phyloP scores from a whole-genome alignment of 1,140 invertebrate species.

The Drosophila asahinai region DNA sequence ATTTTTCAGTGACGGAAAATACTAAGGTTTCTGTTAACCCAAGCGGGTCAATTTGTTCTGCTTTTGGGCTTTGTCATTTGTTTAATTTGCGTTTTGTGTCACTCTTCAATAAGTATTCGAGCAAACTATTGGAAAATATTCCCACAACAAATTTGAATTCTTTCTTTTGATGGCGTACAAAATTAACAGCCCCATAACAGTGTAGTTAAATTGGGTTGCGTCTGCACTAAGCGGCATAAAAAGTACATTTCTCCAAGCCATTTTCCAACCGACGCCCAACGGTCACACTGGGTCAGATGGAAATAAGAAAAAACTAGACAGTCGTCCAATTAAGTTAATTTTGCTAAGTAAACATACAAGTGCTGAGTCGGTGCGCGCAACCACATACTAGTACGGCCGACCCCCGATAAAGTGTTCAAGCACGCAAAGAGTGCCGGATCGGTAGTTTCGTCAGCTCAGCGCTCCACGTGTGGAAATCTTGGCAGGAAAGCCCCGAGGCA shows the following conservation, averaged over 20 bases:
- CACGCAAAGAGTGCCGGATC: neutral
- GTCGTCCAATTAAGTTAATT: constrained; percentile 45
- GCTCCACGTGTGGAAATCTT: constrained; percentile 35
- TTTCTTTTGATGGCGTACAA: neutral
- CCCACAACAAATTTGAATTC: neutral
- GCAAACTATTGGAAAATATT: neutral
- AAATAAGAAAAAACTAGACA: constrained; percentile 29
- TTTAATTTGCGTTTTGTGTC: neutral
- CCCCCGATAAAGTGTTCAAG: constrained; percentile 6
- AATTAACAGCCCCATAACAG: neutral
- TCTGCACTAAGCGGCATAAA: neutral
- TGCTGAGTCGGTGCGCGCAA: constrained; percentile 16
- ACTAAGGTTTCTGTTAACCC: neutral
- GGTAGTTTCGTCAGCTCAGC: constrained; percentile 5
- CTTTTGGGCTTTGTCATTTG: neutral
- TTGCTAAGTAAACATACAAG: constrained; percentile 49
- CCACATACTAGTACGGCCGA: neutral
- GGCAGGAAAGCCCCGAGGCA: constrained; percentile 16
- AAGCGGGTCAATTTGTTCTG: neutral
- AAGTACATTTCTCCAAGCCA: neutral
- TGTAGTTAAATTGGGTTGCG: neutral
- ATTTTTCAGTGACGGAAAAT: neutral
- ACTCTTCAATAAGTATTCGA: neutral
- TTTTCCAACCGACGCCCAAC: neutral
- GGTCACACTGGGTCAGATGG: constrained; percentile 22